Percentiles rank a stretch among this genome's conserved stretches.
Conservation (phyloP, 1,140 invertebrate species). For the Pachypsylla venusta region DNA sequence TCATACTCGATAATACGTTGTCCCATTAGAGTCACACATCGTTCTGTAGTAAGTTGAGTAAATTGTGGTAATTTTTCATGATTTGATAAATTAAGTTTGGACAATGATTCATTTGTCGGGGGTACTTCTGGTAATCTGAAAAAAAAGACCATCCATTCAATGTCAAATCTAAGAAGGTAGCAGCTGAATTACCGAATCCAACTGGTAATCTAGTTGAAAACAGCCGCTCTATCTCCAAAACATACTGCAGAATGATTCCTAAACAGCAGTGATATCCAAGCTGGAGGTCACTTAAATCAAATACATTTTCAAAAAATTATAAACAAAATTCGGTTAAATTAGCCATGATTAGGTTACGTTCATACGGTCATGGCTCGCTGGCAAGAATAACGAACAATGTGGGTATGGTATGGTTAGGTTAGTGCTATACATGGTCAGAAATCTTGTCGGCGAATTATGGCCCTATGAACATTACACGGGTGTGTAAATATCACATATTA, state of each 20-base stretch:
- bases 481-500: too few relatives aligned
- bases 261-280: background rate
- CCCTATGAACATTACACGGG: too few relatives aligned
- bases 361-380: too few relatives aligned
- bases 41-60: constrained; percentile 60
- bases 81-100: constrained; percentile 51
- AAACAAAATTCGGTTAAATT: too few relatives aligned
- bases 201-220: background rate
- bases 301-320: background rate
- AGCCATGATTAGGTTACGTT: too few relatives aligned
- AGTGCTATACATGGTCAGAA: too few relatives aligned
- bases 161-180: too few relatives aligned
- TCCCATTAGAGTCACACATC: constrained; percentile 62
- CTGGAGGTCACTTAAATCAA: background rate
- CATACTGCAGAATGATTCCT: background rate
- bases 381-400: too few relatives aligned
- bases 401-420: too few relatives aligned
- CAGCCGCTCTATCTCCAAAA: background rate
- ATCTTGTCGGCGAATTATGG: too few relatives aligned
- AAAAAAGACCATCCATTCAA: constrained; percentile 25
- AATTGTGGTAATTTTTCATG: constrained; percentile 61
- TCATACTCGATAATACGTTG: constrained; percentile 72
- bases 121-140: constrained; percentile 78
- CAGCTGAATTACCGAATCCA: background rate
- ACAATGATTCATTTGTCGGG: constrained; percentile 40